These are phyloP conservation scores for Hypotaenidia okinawae DNA, from an alignment of 2,797 vertebrate genomes.

Conservation along the genomic window DNA sequence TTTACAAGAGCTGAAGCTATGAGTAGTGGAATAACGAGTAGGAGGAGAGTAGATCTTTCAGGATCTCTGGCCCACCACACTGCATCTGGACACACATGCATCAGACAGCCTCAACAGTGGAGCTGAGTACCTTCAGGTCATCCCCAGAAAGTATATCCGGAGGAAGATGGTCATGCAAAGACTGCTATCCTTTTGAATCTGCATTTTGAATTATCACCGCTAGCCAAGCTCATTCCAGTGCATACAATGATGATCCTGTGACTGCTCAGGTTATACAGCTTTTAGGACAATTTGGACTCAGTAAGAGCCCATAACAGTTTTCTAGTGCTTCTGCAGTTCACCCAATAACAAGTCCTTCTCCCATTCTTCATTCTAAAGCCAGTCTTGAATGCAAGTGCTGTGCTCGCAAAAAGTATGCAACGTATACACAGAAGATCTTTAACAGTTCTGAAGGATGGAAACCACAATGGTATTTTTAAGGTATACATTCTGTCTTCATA, in stretches of 20 bases:
- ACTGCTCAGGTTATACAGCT: not conserved
- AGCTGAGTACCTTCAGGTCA: not conserved
- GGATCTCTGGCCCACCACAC: not conserved
- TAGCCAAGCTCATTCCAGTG: not conserved
- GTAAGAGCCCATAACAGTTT: not conserved
- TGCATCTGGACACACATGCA: accelerated
- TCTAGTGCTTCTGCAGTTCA: not conserved
- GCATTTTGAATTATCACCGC: not conserved
- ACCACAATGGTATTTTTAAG: not conserved
- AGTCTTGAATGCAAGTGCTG: not conserved
- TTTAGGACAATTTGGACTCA: not conserved
- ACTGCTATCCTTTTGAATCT: not conserved
- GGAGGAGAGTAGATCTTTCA: not conserved
- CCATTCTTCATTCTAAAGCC: not conserved
- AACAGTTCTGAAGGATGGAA: not conserved
- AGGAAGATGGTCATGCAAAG: not conserved
- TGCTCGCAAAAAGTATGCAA: not conserved
- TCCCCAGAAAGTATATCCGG: not conserved
- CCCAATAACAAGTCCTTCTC: not conserved
- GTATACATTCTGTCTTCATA: not conserved
- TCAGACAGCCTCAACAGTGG: not conserved
- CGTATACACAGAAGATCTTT: not conserved
- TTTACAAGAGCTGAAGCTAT: not conserved
- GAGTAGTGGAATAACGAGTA: not conserved
- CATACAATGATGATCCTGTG: not conserved